Conservation (phyloP, 64 coral and sea anemone genomes). For the Platygyra sinensis region DNA sequence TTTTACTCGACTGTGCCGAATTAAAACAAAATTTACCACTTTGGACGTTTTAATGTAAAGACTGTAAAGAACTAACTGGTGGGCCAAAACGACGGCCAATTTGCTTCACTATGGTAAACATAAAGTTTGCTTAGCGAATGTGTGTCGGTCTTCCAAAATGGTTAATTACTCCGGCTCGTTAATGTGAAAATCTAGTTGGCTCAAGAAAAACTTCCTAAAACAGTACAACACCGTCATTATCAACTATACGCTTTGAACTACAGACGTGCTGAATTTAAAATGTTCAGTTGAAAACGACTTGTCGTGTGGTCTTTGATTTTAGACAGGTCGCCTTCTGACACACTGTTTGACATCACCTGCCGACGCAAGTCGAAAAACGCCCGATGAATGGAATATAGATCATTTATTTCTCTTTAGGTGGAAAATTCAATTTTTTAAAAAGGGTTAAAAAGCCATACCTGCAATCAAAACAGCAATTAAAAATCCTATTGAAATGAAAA, state of each 20-base stretch:
- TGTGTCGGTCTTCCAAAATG: neutral
- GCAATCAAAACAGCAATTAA: neutral
- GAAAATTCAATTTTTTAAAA: neutral
- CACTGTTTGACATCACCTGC: neutral
- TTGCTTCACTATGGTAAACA: conserved; percentile 12
- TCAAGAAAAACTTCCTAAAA: neutral
- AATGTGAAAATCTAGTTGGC: neutral
- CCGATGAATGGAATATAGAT: neutral
- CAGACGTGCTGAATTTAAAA: no score
- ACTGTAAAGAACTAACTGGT: neutral
- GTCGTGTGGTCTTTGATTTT: neutral
- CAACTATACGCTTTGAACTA: no score
- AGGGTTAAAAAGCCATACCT: neutral
- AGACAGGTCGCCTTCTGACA: neutral
- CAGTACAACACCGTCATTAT: no score
- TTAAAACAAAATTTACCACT: neutral
- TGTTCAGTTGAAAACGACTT: no score
- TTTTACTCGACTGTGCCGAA: conserved; percentile 3
- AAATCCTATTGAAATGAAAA: neutral
- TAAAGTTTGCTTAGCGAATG: conserved; percentile 44
- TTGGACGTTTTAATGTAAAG: neutral
- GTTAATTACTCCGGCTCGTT: conserved; percentile 11
- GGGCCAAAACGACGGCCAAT: conserved; percentile 2
- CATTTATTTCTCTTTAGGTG: neutral
- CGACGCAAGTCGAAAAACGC: neutral